phyloP scores from a whole-genome alignment of 1,140 invertebrate genomes.

The Gonatopus flavifemur region DNA sequence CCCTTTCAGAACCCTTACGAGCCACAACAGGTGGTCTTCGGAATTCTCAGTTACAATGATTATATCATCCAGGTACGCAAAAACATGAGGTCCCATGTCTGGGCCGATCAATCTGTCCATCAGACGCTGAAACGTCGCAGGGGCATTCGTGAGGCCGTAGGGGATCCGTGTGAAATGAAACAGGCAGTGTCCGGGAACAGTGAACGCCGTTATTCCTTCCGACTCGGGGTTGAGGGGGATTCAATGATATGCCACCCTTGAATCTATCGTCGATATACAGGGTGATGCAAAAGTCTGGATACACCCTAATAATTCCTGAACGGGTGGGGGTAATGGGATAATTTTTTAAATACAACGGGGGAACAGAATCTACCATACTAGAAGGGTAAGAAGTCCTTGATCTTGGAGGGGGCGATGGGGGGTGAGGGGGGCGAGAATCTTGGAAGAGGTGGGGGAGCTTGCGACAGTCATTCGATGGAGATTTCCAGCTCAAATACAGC shows the following conservation, averaged over 20 bases:
- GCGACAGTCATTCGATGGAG: too few relatives aligned
- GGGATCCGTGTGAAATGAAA: neutral
- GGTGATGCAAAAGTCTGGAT: too few relatives aligned
- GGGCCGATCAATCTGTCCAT: constrained; percentile 22
- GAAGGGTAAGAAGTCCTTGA: too few relatives aligned
- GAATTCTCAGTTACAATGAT: constrained; percentile 25
- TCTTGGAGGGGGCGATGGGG: too few relatives aligned
- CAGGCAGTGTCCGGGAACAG: neutral
- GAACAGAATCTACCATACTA: too few relatives aligned
- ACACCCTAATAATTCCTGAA: too few relatives aligned
- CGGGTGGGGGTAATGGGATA: too few relatives aligned
- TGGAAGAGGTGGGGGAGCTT: too few relatives aligned
- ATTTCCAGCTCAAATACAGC: too few relatives aligned
- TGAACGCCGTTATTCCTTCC: neutral
- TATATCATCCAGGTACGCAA: constrained; percentile 35
- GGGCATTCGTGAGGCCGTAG: neutral
- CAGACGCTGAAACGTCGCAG: neutral
- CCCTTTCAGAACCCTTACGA: neutral
- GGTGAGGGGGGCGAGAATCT: too few relatives aligned
- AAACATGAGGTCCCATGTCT: constrained; percentile 27
- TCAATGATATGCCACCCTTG: constrained; percentile 4
- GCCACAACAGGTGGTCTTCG: constrained; percentile 21
- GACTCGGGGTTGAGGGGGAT: neutral
- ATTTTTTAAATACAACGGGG: too few relatives aligned
- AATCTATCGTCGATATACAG: neutral